Base-by-base conservation (phyloP, 2,888 invertebrate species). In the Agriopis marginaria region DNA sequence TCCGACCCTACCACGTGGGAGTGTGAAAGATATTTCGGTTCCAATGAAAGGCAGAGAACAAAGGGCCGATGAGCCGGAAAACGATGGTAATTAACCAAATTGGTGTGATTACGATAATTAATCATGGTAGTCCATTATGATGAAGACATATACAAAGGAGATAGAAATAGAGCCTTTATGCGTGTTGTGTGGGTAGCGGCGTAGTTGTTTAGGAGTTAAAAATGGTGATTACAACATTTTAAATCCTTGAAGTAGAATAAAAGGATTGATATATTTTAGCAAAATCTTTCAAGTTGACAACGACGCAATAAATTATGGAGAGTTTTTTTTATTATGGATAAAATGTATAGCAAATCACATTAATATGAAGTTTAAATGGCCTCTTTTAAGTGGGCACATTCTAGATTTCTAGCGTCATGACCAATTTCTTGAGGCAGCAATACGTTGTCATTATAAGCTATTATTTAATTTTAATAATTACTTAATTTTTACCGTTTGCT, bases 31-130 rank as follows among this genome's bases (percentile, higher is more conserved):
- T 80, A 82, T 76, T 74, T 75, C 73, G 78, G 80, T 79, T 77
- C 77, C 78, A 78, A 85, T 83, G 86, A 86, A 85, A 83, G 79
- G 79, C 66, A 74, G 77, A 77, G 77, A 81, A 82, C 82, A 81
- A 80, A 82, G 75, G 75, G 64, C 77, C 83, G 83, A 87, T 85
- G 83, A 83, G 81, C 77, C 83, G 81, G 80, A 85, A 86, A 87
- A 83, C 82, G 80, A 84, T 73, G 82, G 82, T 82, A 82, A 87
- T 89, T 86, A 86, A 82, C 76, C 70, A 85, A 86, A 88, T 83
- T 81, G 80, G 83, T 74, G 83, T 75, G 83, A 87, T 89, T 87
- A 86, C 82, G 77, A 66, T 80, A 77, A 89, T 86, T 84, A 87
- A 88, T 88, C 80, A 77, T 70, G 68, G 68, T 68, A 61, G 66